phyloP scores from a whole-genome alignment of 2,888 invertebrate species.

The Dryococelus australis region DNA sequence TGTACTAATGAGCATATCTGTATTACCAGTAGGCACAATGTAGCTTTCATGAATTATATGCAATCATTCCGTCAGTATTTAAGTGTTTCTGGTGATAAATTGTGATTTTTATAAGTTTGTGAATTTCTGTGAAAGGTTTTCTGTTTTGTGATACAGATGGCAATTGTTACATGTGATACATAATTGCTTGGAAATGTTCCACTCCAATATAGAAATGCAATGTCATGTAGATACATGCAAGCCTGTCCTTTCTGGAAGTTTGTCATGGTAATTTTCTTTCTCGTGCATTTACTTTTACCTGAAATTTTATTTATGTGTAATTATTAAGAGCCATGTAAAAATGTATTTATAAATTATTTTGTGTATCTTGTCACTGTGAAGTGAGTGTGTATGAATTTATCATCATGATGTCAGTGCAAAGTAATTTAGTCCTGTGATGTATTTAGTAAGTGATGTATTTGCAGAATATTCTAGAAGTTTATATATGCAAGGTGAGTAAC shows the following conservation, averaged over 20 bases:
- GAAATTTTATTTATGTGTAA: neutral
- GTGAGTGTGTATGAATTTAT: no score
- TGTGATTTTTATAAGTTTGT: neutral
- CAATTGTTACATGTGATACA: neutral
- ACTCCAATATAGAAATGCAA: no score
- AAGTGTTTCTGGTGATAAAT: neutral
- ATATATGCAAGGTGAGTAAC: neutral
- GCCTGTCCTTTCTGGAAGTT: neutral
- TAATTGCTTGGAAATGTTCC: neutral
- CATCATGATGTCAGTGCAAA: no score
- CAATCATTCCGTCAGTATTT: neutral
- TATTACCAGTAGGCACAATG: neutral
- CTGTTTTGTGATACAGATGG: neutral
- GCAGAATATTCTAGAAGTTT: neutral
- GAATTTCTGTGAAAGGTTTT: neutral
- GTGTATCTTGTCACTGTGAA: neutral
- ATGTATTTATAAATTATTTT: neutral
- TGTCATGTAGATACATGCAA: no score
- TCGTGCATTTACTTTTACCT: neutral
- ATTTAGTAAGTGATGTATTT: neutral
- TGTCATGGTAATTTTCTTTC: neutral
- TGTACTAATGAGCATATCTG: neutral
- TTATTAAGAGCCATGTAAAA: neutral
- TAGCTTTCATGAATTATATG: neutral
- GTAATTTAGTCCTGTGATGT: no score